These are phyloP conservation scores for Aptenodytes patagonicus DNA, from an alignment of 2,113 vertebrate genomes.

Conservation along the genomic window DNA sequence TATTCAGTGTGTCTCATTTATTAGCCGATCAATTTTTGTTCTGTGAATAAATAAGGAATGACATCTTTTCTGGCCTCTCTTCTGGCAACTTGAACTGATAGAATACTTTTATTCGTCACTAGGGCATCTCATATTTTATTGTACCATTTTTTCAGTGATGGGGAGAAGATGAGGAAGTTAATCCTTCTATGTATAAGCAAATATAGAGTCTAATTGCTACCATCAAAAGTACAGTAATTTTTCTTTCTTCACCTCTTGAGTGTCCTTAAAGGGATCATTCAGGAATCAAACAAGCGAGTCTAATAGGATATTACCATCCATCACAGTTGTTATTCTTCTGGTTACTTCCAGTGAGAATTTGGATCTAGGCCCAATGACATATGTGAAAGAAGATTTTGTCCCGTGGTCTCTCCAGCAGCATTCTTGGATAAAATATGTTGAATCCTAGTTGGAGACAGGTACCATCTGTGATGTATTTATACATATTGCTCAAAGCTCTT, in stretches of 20 bases:
- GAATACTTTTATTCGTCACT: constrained; percentile 1
- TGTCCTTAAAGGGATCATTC: constrained; percentile 51
- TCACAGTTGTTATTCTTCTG: constrained; percentile 54
- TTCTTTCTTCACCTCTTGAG: constrained; percentile 17
- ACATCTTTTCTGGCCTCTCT: not conserved
- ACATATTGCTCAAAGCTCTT: constrained; percentile 14
- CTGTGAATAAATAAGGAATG: not conserved
- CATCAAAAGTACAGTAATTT: constrained; percentile 18
- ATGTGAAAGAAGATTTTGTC: constrained; percentile 43
- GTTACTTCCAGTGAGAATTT: constrained; percentile 32
- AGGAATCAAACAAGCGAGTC: constrained; percentile 46
- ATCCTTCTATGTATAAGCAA: not conserved
- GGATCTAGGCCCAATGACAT: constrained; percentile 31
- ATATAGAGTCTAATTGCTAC: not conserved
- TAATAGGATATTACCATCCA: constrained; percentile 45
- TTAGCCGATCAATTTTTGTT: not conserved
- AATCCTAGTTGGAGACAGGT: constrained; percentile 39
- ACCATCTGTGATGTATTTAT: constrained; percentile 51
- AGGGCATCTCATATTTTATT: not conserved
- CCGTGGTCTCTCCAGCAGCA: not conserved
- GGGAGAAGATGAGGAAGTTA: not conserved
- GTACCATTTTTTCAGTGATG: not conserved
- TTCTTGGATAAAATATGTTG: constrained; percentile 26
- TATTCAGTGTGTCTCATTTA: not conserved
- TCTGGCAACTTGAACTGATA: not conserved